Base-by-base conservation (phyloP, 37 sponge, comb jelly and placozoan genomes). In the Halisarca cf. caerulea region DNA sequence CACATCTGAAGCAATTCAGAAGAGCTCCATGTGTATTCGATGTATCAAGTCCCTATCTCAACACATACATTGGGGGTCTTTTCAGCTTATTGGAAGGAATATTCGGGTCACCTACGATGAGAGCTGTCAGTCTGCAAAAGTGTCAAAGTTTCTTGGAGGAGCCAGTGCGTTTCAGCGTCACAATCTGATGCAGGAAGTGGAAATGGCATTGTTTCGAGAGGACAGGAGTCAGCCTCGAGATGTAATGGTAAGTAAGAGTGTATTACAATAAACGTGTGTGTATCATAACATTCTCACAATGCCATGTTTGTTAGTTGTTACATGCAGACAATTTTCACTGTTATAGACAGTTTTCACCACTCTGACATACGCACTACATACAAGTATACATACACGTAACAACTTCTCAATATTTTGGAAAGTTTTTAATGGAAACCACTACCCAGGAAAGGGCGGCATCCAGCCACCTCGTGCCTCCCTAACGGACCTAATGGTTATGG, bases 41-140 rank as follows among this genome's bases (percentile, higher is more conserved):
- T 82, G 93, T 54, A 89, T 91, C 79, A 43, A 45, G 36, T 85
- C 87, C 51, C 90, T 93, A 60, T 78, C 91, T 0, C 80, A 57
- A 9, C 92, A 84, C 66, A 55, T 88, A 36, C 93, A 95, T 59
- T 95, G 96, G 96, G 72, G 82, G 40, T 93, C 91, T 17, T 92
- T 86, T 58, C 90, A 95, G 88, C 81, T 95, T 3, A 89, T 83
- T 17, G 92, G 95, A n/a, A 80, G 88, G 62, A 85, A 95, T 23
- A 62, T 95, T 21, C 24, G 24, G 1, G 36, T 74, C 24, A 2
- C 20, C 36, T 74, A 41, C 77, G 6, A 41, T 11, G 1, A 41
- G 43, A 71, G 5, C 37, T 71, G 72, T 36, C 8, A 14, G 8
- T 20, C 72, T 5, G 72, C 72, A 5, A 71, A 36, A 33, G 72